Conservation (phyloP, 2,888 invertebrate genomes). For the Aricia artaxerxes region DNA sequence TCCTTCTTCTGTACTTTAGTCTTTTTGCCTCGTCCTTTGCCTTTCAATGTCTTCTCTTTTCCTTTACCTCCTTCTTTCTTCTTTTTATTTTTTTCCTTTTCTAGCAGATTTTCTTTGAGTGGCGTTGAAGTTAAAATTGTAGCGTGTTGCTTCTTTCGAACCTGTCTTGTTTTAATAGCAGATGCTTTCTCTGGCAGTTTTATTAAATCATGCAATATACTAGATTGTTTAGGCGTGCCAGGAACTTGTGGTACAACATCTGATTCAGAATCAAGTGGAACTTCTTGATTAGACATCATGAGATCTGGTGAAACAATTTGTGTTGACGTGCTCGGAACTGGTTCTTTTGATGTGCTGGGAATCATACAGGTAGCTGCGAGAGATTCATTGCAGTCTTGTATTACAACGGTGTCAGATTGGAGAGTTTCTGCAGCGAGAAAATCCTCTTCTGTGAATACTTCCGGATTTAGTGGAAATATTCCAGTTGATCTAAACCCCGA, state of each 20-base stretch:
- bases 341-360: slow-evolving; percentile 47
- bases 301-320: slow-evolving; percentile 31
- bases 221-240: slow-evolving; percentile 36
- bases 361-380: slow-evolving; percentile 39
- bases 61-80: slow-evolving; percentile 15
- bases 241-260: slow-evolving; percentile 37
- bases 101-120: slow-evolving; percentile 45
- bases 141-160: slow-evolving; percentile 46
- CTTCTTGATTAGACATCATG: slow-evolving; percentile 32
- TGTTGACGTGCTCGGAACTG: slow-evolving; percentile 40
- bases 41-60: too few relatives aligned
- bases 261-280: slow-evolving; percentile 2
- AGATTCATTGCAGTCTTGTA: slow-evolving; percentile 37
- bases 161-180: slow-evolving; percentile 43
- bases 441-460: slow-evolving; percentile 45
- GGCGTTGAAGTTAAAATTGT: slow-evolving; percentile 48
- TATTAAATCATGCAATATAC: slow-evolving; percentile 43
- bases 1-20: too few relatives aligned
- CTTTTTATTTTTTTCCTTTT: slow-evolving; percentile 45
- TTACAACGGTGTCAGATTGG: slow-evolving; percentile 26
- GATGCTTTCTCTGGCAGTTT: slow-evolving; percentile 42
- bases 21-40: too few relatives aligned
- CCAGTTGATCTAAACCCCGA: slow-evolving; percentile 50
- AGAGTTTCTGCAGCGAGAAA: slow-evolving; percentile 37
- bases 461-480: slow-evolving; percentile 48